phyloP scores from a whole-genome alignment of 1,140 invertebrate genomes.

The Anastatus disparis region DNA sequence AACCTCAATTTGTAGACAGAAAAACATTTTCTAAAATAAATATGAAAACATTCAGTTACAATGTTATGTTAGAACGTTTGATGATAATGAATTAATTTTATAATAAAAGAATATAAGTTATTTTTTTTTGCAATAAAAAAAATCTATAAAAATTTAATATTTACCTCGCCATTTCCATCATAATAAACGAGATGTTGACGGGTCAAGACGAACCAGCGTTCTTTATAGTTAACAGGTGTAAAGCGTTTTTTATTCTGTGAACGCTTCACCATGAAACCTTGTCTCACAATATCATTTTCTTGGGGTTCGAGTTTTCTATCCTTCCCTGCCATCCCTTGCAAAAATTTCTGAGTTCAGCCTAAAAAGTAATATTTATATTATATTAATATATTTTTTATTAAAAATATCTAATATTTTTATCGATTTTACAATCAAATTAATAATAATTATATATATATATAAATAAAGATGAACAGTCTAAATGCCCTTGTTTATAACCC shows the following conservation, averaged over 20 bases:
- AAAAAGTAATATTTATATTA: no score
- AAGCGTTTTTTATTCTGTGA: constrained; percentile 89
- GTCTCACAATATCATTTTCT: constrained; percentile 56
- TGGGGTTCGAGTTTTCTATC: constrained; percentile 59
- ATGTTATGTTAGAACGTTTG: constrained; percentile 12
- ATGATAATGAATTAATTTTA: constrained; percentile 21
- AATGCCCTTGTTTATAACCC: no score
- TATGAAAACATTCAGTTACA: constrained; percentile 39
- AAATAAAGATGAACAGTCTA: no score
- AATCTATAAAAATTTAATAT: background rate
- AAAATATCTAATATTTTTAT: no score
- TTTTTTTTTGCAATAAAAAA: background rate
- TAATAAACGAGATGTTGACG: constrained; percentile 80
- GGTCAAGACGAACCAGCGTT: constrained; percentile 85
- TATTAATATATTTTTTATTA: no score
- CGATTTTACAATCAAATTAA: no score
- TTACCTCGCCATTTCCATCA: constrained; percentile 79
- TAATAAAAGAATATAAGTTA: no score
- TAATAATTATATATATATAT: no score
- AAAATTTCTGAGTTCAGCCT: constrained; percentile 34
- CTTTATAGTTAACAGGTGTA: constrained; percentile 85
- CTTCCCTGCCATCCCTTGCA: constrained; percentile 58
- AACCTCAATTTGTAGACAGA: constrained; percentile 44
- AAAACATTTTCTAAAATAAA: constrained; percentile 45
- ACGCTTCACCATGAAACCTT: constrained; percentile 85